These are phyloP conservation scores for Noctua janthina DNA, from an alignment of 2,888 invertebrate genomes.

Conservation along the genomic window DNA sequence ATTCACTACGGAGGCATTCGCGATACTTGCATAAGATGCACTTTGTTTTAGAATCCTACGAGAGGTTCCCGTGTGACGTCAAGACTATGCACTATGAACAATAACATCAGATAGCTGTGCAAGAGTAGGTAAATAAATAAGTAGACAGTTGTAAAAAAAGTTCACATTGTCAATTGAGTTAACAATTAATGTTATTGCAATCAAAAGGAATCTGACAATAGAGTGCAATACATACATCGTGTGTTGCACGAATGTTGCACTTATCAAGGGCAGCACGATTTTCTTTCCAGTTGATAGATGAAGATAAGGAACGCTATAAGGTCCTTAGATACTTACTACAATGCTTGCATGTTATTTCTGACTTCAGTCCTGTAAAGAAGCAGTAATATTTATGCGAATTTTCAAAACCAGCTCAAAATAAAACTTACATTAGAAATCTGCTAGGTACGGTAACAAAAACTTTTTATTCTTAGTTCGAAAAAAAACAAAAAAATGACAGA, in stretches of 20 bases:
- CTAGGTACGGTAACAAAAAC: background rate
- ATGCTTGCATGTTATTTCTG: background rate
- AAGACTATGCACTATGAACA: constrained; percentile 4
- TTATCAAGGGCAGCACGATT: constrained; percentile 4
- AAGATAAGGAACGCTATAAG: background rate
- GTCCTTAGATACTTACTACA: background rate
- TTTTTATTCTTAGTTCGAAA: background rate
- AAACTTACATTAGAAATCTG: background rate
- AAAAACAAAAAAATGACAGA: background rate
- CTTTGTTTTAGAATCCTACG: constrained; percentile 62
- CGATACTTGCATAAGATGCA: constrained; percentile 61
- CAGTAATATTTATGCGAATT: background rate
- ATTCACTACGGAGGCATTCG: constrained; percentile 59
- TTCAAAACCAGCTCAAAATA: background rate
- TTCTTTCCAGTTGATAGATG: background rate
- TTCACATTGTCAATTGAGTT: constrained; percentile 19
- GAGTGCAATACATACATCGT: background rate
- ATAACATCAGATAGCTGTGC: constrained; percentile 15
- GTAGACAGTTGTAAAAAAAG: constrained; percentile 17
- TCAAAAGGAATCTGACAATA: constrained; percentile 8
- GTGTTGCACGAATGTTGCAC: background rate
- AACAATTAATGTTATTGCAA: constrained; percentile 21
- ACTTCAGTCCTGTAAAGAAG: background rate
- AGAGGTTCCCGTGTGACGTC: constrained; percentile 35
- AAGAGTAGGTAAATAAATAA: constrained; percentile 19